A percentile compares a stretch with the other conserved stretches of the same genome.
Evolutionary conservation across 1,140 invertebrate species (phyloP).

Genomic region (Calephelis nemesis): DNA sequence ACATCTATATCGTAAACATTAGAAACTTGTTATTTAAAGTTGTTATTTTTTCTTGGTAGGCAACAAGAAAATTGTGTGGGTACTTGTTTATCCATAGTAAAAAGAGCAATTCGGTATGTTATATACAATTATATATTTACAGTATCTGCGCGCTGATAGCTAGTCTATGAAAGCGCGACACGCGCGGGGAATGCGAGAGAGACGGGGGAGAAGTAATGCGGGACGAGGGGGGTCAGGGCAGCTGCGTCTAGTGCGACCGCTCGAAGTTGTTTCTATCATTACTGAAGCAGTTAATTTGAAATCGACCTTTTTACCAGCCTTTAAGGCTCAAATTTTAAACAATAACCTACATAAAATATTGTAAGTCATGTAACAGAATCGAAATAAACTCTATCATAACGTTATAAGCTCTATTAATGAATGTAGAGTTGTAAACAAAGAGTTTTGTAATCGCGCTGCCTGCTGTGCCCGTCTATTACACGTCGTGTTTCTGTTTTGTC

Average conservation of each 20-base stretch:
- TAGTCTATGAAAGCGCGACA: slow-evolving; percentile 64
- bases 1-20: too few species aligned
- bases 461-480: slow-evolving; percentile 32
- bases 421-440: slow-evolving; percentile 35
- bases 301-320: slow-evolving; percentile 27
- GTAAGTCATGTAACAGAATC: neutral
- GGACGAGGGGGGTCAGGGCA: slow-evolving; percentile 49
- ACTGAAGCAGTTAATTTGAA: slow-evolving; percentile 21
- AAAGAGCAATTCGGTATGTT: too few species aligned
- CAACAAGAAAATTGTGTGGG: too few species aligned
- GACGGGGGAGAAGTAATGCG: slow-evolving; percentile 28
- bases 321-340: slow-evolving; percentile 26
- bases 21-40: too few species aligned
- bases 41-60: too few species aligned
- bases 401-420: slow-evolving; percentile 29
- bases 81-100: too few species aligned
- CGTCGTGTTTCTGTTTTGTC: slow-evolving; percentile 22
- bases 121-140: too few species aligned
- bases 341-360: neutral
- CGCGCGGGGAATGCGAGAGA: slow-evolving; percentile 53
- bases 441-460: slow-evolving; percentile 44
- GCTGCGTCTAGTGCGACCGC: slow-evolving; percentile 71
- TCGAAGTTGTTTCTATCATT: slow-evolving; percentile 60
- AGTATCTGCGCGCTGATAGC: slow-evolving; percentile 30
- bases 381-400: neutral